phyloP scores from a whole-genome alignment of 2,113 vertebrate species.

The Regulus satrapa region DNA sequence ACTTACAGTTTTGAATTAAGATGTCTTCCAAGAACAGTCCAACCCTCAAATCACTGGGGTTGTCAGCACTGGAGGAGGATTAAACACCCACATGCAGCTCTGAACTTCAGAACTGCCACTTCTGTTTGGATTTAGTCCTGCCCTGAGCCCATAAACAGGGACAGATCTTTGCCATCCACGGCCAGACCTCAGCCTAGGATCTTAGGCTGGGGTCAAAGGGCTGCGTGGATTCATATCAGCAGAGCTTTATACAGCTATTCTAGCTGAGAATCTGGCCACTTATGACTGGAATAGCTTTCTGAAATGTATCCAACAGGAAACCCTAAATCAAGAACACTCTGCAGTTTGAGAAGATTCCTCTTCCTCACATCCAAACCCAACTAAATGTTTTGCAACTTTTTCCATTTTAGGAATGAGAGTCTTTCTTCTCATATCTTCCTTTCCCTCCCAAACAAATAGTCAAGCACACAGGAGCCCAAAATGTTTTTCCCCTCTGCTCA shows the following conservation, averaged over 20 bases:
- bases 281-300: slow-evolving; percentile 36
- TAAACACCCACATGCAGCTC: neutral
- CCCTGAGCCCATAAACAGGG: neutral
- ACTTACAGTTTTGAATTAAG: neutral
- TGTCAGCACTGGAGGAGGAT: neutral
- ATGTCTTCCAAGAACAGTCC: neutral
- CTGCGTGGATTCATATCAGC: neutral
- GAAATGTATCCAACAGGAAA: slow-evolving; percentile 47
- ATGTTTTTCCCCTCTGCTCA: neutral
- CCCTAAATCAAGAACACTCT: slow-evolving; percentile 60
- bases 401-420: slow-evolving; percentile 56
- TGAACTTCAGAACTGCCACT: neutral
- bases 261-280: slow-evolving; percentile 40
- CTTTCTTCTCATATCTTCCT: slow-evolving; percentile 35
- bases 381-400: slow-evolving; percentile 20
- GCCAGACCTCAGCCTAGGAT: neutral
- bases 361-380: slow-evolving; percentile 17
- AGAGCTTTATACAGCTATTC: neutral
- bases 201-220: neutral
- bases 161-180: neutral
- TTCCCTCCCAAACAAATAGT: slow-evolving; percentile 48
- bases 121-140: neutral
- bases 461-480: slow-evolving; percentile 45
- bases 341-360: slow-evolving; percentile 34
- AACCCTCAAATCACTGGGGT: neutral